A percentile compares a stretch with the other conserved stretches of the same genome.
Evolutionary conservation across 1,140 invertebrate species (phyloP).

Genomic region (Heliothis subflexa): DNA sequence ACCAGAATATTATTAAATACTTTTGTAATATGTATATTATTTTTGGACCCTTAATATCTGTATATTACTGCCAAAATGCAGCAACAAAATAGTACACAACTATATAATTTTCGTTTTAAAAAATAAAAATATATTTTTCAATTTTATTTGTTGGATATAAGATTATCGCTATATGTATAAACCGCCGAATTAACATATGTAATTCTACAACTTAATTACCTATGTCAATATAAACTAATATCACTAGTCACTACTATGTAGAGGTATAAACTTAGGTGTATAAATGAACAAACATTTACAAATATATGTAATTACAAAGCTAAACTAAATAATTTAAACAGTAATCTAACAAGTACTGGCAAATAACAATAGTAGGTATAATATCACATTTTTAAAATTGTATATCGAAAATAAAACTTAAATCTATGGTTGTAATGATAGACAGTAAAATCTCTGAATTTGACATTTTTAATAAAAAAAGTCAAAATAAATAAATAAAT

Average conservation of each 20-base stretch:
- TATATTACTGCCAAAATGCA: no score
- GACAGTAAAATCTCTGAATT: neutral
- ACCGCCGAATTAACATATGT: neutral
- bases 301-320: neutral
- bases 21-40: no score
- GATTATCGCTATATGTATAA: neutral
- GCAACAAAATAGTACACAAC: no score
- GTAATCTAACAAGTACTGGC: constrained; percentile 4
- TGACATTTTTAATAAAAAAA: neutral
- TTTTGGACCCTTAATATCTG: no score
- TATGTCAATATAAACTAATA: neutral
- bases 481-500: neutral
- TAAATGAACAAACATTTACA: constrained; percentile 2
- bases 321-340: neutral
- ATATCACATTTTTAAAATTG: constrained; percentile 27
- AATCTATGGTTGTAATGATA: neutral
- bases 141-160: neutral
- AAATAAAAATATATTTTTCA: neutral
- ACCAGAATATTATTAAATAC: no score
- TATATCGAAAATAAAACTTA: neutral
- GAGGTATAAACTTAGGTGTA: neutral
- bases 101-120: no score
- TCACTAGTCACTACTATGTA: constrained; percentile 5
- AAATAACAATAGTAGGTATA: neutral
- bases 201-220: neutral